Percentiles rank a stretch among this genome's conserved stretches.
phyloP scores from a whole-genome alignment of 2,888 invertebrate genomes.

The Chalcosyrphus nemorum region DNA sequence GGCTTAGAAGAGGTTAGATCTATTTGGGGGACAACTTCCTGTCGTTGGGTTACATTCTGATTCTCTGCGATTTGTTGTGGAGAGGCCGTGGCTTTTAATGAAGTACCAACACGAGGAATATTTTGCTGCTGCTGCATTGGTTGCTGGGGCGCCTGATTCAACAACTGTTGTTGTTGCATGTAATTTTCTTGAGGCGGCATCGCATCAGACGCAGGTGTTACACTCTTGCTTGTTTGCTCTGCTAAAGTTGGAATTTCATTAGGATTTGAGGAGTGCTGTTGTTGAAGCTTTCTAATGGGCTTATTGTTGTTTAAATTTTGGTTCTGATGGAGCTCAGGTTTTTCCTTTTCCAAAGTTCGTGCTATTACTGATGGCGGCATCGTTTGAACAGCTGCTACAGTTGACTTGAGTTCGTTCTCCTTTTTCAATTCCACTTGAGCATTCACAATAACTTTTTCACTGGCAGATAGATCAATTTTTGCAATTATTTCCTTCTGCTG shows the following conservation, averaged over 20 bases:
- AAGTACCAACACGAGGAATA: background rate
- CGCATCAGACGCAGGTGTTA: background rate
- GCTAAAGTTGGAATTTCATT: background rate
- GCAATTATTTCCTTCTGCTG: conserved; percentile 3
- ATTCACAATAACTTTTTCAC: background rate
- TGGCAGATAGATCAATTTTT: background rate
- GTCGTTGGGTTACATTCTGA: conserved; percentile 3
- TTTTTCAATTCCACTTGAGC: conserved; percentile 27
- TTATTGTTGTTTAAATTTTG: conserved; percentile 5
- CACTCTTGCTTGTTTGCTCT: background rate
- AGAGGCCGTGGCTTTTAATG: background rate
- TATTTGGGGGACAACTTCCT: conserved; percentile 57
- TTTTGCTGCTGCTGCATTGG: conserved; percentile 27
- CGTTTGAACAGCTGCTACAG: background rate
- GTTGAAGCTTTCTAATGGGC: background rate
- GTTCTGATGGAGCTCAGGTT: conserved; percentile 1
- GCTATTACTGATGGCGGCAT: conserved; percentile 38
- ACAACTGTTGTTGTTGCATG: conserved; percentile 1
- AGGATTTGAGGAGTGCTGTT: background rate
- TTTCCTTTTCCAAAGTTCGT: conserved; percentile 28
- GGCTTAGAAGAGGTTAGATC: conserved; percentile 53
- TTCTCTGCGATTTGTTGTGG: background rate
- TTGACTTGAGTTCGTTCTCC: conserved; percentile 13
- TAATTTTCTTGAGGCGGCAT: conserved; percentile 21
- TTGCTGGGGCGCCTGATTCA: background rate